phyloP scores from a whole-genome alignment of 2,888 invertebrate genomes.

The Drosophila flavopinicola region DNA sequence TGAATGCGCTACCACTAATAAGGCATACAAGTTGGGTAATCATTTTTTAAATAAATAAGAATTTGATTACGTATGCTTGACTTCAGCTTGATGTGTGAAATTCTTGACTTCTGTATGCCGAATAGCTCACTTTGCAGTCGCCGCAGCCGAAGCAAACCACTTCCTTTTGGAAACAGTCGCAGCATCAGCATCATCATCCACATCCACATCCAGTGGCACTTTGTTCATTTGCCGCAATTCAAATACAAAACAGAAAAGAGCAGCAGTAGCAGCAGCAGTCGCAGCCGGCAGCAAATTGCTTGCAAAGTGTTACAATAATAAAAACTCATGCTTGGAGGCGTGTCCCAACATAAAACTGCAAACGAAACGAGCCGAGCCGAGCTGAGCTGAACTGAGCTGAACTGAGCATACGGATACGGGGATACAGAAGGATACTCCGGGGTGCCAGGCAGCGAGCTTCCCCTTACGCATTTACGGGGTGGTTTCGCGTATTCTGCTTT shows the following conservation, averaged over 20 bases:
- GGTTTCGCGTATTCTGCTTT: conserved; percentile 31
- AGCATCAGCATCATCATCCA: conserved; percentile 4
- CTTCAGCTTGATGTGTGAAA: too few species aligned
- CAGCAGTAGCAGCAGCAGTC: conserved; percentile 21
- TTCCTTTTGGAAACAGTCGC: not conserved
- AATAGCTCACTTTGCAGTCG: conserved; percentile 17
- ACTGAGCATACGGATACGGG: too few species aligned
- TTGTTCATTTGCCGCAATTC: conserved; percentile 67
- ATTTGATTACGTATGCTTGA: not conserved
- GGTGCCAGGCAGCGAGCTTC: not conserved
- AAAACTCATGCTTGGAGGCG: conserved; percentile 81
- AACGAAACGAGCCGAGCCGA: conserved; percentile 62
- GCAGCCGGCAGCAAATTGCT: conserved; percentile 76
- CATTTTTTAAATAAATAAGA: too few species aligned
- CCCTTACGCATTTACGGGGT: conserved; percentile 49
- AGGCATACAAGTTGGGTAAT: too few species aligned
- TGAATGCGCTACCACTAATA: conserved; percentile 25
- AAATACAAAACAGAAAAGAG: conserved; percentile 42
- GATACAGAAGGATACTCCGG: conserved; percentile 23
- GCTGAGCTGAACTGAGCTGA: too few species aligned
- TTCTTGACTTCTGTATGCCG: too few species aligned
- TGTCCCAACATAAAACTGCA: conserved; percentile 81
- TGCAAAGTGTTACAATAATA: conserved; percentile 79
- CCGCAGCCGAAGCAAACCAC: conserved; percentile 8
- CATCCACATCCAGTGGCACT: conserved; percentile 35